Percentiles rank a stretch among this genome's conserved stretches.
These are phyloP conservation scores for Triplophysa rosa DNA, from an alignment of 2,113 vertebrate genomes.

Conservation along the genomic window DNA sequence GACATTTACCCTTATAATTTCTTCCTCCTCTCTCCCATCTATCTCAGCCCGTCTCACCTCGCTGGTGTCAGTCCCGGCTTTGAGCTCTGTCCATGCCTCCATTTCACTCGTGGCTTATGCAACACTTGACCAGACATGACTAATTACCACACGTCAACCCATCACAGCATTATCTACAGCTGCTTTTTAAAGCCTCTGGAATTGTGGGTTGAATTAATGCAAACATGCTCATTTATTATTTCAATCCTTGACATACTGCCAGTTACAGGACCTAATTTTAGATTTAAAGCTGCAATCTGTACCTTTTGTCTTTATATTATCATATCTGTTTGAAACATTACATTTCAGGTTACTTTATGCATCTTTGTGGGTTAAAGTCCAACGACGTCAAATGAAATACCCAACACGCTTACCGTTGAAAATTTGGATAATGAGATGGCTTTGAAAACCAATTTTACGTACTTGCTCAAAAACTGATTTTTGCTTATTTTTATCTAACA, in stretches of 20 bases:
- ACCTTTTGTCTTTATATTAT: too few species aligned
- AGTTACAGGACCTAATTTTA: neutral
- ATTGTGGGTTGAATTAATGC: neutral
- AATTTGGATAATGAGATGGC: too few species aligned
- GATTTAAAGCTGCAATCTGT: too few species aligned
- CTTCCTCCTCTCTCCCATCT: constrained; percentile 66
- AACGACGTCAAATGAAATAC: too few species aligned
- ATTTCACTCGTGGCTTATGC: neutral
- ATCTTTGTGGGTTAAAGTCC: too few species aligned
- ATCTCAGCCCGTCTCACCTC: constrained; percentile 60
- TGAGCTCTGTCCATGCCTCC: neutral
- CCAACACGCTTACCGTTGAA: too few species aligned
- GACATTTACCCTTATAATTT: constrained; percentile 76
- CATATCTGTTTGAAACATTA: too few species aligned
- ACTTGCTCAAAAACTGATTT: too few species aligned
- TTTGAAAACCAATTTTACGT: too few species aligned
- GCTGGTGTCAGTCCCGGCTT: neutral
- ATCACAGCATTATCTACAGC: neutral
- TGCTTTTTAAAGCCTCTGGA: neutral
- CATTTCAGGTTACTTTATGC: too few species aligned
- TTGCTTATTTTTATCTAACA: too few species aligned
- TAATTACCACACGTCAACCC: neutral
- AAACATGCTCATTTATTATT: constrained; percentile 33
- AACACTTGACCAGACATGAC: neutral
- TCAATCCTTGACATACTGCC: neutral